Base-by-base conservation (phyloP, 2,888 invertebrate species). In the Nezara viridula region DNA sequence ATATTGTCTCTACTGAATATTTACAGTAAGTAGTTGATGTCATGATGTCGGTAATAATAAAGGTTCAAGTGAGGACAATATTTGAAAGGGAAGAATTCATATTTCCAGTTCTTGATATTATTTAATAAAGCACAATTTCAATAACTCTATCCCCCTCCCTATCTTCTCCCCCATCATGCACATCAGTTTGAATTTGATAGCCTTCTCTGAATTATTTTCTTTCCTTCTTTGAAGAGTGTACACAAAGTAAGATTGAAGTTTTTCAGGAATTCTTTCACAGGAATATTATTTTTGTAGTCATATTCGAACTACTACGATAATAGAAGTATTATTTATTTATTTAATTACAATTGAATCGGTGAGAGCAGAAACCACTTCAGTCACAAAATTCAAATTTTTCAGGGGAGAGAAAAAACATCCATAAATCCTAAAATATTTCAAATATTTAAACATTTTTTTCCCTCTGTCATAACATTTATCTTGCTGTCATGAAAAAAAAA, bases 51-150 rank as follows among this genome's bases (percentile, higher is more conserved):
- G n/a, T n/a, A 7, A 4, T 52, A 52, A 52, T 52, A 52, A 52
- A 52, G n/a, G 12, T 24, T 55, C 9, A n/a, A 55, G n/a, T n/a
- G 52, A 55, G 55, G 9, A 55, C n/a, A 55, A 55, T 55, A n/a
- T n/a, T 55, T 55, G 55, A 55, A 55, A 55, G 55, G 55, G n/a
- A n/a, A 55, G n/a, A 55, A 55, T 55, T 55, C 55, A 55, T 55
- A 55, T n/a, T 55, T n/a, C n/a, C 55, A n/a, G 7, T 55, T 55
- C 55, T 55, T n/a, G 55, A 1, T 55, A 24, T 52, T 52, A 55
- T 9, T 55, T 55, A 55, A 55, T 55, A 55, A 55, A n/a, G 55
- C 9, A n/a, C n/a, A 52, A 52, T 52, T 7, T 52, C 52, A 24
- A 21, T 24, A 52, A 24, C 1, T 9, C 52, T 6, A 5, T 24